These are phyloP conservation scores for Callipepla squamata DNA, from an alignment of 2,113 vertebrate species.

Conservation along the genomic window DNA sequence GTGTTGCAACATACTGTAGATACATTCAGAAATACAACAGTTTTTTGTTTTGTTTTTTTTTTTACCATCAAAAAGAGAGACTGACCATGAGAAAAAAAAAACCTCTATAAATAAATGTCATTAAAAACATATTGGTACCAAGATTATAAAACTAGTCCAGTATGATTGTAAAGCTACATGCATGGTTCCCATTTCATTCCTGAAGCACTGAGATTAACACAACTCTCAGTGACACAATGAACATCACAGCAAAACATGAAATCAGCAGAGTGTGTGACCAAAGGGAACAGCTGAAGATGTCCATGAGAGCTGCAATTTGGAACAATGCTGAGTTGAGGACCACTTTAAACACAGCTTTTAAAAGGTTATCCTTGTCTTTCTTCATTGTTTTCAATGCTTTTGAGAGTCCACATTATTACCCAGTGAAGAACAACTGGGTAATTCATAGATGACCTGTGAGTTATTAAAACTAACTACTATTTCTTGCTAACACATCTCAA, in stretches of 20 bases:
- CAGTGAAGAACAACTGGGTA: constrained; percentile 9
- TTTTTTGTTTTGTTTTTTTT: neutral
- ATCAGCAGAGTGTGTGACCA: neutral
- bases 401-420: neutral
- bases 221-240: constrained; percentile 27
- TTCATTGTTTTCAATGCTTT: neutral
- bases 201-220: constrained; percentile 8
- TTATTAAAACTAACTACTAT: neutral
- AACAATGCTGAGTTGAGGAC: neutral
- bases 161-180: constrained; percentile 25
- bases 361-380: neutral
- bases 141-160: constrained; percentile 35
- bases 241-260: constrained; percentile 56
- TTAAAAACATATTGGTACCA: constrained; percentile 29
- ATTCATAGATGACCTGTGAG: neutral
- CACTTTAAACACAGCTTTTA: constrained; percentile 8
- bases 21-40: neutral
- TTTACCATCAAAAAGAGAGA: neutral
- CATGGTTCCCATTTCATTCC: constrained; percentile 36
- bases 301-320: constrained; percentile 32
- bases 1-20: constrained; percentile 31
- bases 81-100: constrained; percentile 49
- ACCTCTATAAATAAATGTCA: constrained; percentile 28
- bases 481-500: neutral
- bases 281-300: neutral